Base-by-base conservation (phyloP, 2,113 vertebrate species). In the Ictalurus furcatus region DNA sequence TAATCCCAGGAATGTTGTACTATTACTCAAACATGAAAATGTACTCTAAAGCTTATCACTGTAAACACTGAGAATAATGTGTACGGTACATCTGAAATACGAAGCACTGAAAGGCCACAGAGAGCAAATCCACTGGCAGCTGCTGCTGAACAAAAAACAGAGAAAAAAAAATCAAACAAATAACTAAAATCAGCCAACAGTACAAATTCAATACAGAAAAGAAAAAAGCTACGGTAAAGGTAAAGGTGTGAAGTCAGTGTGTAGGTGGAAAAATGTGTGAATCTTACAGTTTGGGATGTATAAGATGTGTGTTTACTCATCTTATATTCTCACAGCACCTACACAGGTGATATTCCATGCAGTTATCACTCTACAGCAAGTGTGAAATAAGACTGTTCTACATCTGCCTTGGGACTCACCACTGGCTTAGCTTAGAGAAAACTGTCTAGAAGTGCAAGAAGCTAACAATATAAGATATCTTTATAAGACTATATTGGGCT, bases 131-230 rank as follows among this genome's bases (percentile, higher is more conserved):
- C 63, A 71, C 25, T 54, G 17, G 23, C 87, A 69, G 59, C 87
- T 88, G 54, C 79, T 83, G 52, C 30, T 54, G 44, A 83, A 58
- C 28, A 80, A 65, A 65, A 87, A 25, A 80, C 34, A 78, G 34
- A 61, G 3, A 82, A 81, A 63, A 87, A 87, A 74, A 61, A n/a
- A 56, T 63, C 48, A 67, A 14, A 65, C 71, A 80, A 37, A 88
- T 4, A 81, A 90, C 37, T 40, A 54, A 88, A 90, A 84, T 30
- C 87, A 69, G 52, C 23, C 56, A 88, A 83, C 78, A 6, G 34
- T 65, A 71, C 73, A 89, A 44, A 30, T 30, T 71, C 74, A 85
- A 78, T 85, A 85, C 54, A 30, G 52, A 54, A 30, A 85, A 84
- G 37, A 48, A 56, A 21, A 84, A 85, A 74, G 25, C 30, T 63